Evolutionary conservation across 2,888 invertebrate genomes (phyloP).

Genomic region (Phaonia tiefii): DNA sequence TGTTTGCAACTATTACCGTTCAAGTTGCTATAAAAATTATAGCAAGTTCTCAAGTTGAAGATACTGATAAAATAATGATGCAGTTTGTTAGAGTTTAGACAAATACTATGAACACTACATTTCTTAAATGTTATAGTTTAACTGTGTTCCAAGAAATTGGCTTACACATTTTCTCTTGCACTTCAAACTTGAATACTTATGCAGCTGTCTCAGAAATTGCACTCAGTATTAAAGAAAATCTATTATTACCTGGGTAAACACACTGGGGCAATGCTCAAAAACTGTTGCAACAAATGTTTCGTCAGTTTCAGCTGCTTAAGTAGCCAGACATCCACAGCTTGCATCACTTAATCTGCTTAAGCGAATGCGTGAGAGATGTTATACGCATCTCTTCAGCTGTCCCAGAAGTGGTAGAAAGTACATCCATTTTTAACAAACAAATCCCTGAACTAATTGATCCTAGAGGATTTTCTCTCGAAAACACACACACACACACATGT

Average conservation of each 20-base stretch:
- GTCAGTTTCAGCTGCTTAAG: too few species aligned
- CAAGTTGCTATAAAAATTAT: slow-evolving; percentile 11
- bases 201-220: slow-evolving; percentile 3
- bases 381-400: too few species aligned
- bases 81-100: background rate
- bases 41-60: background rate
- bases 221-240: background rate
- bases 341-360: slow-evolving; percentile 4
- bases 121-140: background rate
- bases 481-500: background rate
- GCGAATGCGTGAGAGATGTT: background rate
- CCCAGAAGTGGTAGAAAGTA: too few species aligned
- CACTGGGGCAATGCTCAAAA: background rate
- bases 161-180: background rate
- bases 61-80: background rate
- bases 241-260: background rate
- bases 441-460: slow-evolving; percentile 60
- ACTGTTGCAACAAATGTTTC: background rate
- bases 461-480: slow-evolving; percentile 40
- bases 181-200: background rate
- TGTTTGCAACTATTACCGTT: background rate
- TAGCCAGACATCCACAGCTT: background rate
- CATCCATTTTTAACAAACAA: slow-evolving; percentile 18
- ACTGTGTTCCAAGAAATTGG: too few species aligned
- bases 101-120: background rate